Conservation (phyloP, 1,140 invertebrate genomes). For the Yoshiicerus persimilis region DNA sequence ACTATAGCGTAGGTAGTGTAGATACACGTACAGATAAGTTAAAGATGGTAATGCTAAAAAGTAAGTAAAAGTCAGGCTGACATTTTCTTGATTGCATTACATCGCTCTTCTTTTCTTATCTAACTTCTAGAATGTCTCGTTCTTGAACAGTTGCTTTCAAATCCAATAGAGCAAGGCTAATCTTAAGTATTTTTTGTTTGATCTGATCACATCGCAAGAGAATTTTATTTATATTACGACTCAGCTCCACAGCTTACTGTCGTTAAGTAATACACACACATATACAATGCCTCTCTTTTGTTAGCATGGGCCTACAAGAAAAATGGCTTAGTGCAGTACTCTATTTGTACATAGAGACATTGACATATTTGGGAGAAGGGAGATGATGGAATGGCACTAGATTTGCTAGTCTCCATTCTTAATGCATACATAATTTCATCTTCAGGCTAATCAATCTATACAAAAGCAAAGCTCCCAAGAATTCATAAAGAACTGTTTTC, state of each 20-base stretch:
- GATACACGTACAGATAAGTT: background rate
- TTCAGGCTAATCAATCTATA: background rate
- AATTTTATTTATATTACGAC: background rate
- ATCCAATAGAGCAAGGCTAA: background rate
- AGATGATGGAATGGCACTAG: background rate
- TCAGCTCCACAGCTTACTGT: background rate
- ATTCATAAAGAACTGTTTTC: background rate
- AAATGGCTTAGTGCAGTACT: background rate
- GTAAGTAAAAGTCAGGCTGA: background rate
- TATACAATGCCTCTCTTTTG: background rate
- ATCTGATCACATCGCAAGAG: background rate
- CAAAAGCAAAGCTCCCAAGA: background rate
- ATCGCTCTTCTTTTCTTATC: background rate
- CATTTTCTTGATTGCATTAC: background rate
- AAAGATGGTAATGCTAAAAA: background rate
- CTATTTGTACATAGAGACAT: background rate
- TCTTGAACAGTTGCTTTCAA: background rate
- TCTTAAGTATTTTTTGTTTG: background rate
- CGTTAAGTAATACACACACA: background rate
- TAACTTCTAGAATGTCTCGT: background rate
- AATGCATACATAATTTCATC: background rate
- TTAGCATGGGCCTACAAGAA: background rate
- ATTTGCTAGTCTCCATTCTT: background rate
- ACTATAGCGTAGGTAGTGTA: background rate
- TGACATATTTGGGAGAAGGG: background rate